Base-by-base conservation (phyloP, 92 coral and sea anemone genomes). In the Zoanthus gigantus region DNA sequence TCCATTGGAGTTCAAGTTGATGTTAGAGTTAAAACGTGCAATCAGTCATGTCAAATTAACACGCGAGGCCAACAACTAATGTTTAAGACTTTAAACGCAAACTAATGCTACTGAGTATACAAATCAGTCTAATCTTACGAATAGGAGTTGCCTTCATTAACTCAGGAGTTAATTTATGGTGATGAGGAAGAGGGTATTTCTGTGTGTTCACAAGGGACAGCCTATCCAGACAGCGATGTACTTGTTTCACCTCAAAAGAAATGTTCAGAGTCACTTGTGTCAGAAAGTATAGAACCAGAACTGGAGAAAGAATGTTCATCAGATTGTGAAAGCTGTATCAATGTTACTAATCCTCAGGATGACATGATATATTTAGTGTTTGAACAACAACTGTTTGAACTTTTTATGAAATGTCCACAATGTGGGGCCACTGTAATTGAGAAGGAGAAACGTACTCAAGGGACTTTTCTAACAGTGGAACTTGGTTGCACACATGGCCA, bases 41-140 rank as follows among this genome's bases (percentile, higher is more conserved):
- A 57, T 57, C 65, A 72, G 50, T 72, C 76, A 72, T 79, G 84
- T 44, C 84, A 79, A 8, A 46, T 79, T 2, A 79, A 79, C 46
- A 79, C 34, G 18, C 23, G 72, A 18, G 54, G 47, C 9, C 71
- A 79, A 57, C 5, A 44, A 16, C 0, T 79, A 31, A 79, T 79
- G 84, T 32, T 29, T 16, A 60, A 53, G 46, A 54, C 84, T 4
- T 4, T 66, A 11, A 2, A 79, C 84, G 18, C 71, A 79, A 63
- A 79, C 84, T 31, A 18, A 56, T 6, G 23, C 18, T 11, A n/a
- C 45, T 42, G 30, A 18, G 17, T 16, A 16, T 17, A 32, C 45
- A 54, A 67, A 79, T 28, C 2, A 17, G 23, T 16, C 71, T 44
- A 18, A 47, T 9, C 84, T 18, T 9, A 79, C 84, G 46, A 67